A percentile compares a stretch with the other conserved stretches of the same genome.
Conservation (phyloP, 2,113 vertebrate species). For the Periophthalmus modestus region DNA sequence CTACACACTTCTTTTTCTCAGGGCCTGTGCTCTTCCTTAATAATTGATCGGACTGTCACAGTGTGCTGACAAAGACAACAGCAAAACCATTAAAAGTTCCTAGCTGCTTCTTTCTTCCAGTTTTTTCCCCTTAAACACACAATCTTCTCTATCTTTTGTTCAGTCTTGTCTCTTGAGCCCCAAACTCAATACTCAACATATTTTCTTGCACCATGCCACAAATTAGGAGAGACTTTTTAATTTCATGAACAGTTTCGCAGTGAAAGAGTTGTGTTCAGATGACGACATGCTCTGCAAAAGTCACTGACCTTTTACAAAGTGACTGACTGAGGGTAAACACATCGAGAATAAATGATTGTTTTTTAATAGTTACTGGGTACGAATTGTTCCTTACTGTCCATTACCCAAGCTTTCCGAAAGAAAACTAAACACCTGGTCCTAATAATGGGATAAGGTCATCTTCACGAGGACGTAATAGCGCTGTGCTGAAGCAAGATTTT, state of each 20-base stretch:
- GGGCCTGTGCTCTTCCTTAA: constrained; percentile 58
- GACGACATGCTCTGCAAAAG: not conserved
- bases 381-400: not conserved
- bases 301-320: not conserved
- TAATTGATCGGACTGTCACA: constrained; percentile 69
- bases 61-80: constrained; percentile 70
- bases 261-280: not conserved
- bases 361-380: too few species aligned
- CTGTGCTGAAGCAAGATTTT: too few species aligned
- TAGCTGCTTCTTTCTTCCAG: constrained; percentile 44
- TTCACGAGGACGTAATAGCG: too few species aligned
- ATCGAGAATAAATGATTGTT: too few species aligned
- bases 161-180: constrained; percentile 5
- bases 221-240: not conserved
- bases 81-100: constrained; percentile 65
- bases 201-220: not conserved
- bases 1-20: constrained; percentile 40
- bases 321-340: not conserved
- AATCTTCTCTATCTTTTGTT: constrained; percentile 5
- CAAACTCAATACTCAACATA: constrained; percentile 10
- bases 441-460: too few species aligned
- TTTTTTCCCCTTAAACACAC: constrained; percentile 20
- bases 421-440: too few species aligned
- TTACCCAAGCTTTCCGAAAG: not conserved
- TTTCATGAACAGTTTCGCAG: not conserved